Conservation (phyloP, 2,113 vertebrate genomes). For the Phylloscopus trochilus region DNA sequence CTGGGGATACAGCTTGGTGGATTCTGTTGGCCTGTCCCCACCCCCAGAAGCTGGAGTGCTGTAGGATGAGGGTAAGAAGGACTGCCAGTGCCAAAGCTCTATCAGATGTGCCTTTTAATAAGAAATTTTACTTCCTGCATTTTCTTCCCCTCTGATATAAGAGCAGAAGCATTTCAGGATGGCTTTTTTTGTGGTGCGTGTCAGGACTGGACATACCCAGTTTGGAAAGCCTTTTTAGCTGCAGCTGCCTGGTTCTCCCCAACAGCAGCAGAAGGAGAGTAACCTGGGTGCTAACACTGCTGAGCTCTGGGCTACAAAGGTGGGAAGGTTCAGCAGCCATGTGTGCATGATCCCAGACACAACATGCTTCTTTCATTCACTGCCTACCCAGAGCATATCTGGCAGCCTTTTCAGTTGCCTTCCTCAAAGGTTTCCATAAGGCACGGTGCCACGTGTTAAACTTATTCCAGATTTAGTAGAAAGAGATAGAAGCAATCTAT, state of each 20-base stretch:
- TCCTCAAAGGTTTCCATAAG: not conserved
- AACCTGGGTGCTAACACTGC: fast-evolving
- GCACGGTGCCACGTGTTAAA: not conserved
- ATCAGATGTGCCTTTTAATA: not conserved
- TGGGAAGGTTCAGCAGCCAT: not conserved
- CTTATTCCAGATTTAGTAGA: not conserved
- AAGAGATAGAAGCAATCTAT: not conserved
- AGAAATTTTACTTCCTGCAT: not conserved
- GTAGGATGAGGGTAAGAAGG: fast-evolving
- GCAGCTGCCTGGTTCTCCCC: not conserved
- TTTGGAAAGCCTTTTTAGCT: not conserved
- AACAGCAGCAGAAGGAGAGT: fast-evolving
- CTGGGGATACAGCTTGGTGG: not conserved
- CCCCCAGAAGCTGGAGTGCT: not conserved
- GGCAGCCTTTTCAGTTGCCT: not conserved
- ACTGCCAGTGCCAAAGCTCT: not conserved
- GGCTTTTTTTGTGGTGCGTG: not conserved
- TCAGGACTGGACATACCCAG: not conserved
- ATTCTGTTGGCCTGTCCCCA: fast-evolving
- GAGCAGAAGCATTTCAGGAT: not conserved
- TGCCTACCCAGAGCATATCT: not conserved
- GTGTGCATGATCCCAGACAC: not conserved
- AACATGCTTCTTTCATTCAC: fast-evolving
- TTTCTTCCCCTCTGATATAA: not conserved
- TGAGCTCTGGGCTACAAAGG: fast-evolving